Evolutionary conservation across 1,140 invertebrate species (phyloP).

Genomic region (Trialeurodes vaporariorum): DNA sequence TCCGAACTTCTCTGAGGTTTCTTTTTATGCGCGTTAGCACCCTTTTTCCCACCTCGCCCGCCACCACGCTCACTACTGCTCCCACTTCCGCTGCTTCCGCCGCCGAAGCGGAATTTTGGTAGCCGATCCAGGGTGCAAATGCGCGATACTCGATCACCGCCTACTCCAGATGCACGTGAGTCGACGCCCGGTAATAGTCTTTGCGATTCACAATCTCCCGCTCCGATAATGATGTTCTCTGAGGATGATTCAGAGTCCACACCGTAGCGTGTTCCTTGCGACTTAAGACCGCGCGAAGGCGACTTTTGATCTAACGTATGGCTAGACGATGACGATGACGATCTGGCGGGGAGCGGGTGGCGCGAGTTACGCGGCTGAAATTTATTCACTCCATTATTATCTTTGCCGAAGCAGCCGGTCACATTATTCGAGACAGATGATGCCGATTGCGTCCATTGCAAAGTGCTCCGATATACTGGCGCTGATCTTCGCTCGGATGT

Average conservation of each 20-base stretch:
- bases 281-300: no score
- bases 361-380: no score
- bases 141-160: slow-evolving; percentile 5
- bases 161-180: slow-evolving; percentile 5
- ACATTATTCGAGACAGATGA: slow-evolving; percentile 14
- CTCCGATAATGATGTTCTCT: no score
- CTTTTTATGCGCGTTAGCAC: slow-evolving; percentile 30
- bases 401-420: slow-evolving; percentile 20
- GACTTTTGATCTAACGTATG: no score
- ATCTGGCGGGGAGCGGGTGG: no score
- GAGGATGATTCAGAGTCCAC: no score
- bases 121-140: slow-evolving; percentile 48
- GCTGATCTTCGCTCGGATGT: slow-evolving; percentile 5
- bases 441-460: slow-evolving; percentile 21
- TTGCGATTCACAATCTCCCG: no score
- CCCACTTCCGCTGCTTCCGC: slow-evolving; percentile 32
- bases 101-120: slow-evolving; percentile 53
- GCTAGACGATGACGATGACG: no score
- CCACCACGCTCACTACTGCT: slow-evolving; percentile 24
- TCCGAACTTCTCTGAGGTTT: slow-evolving; percentile 39
- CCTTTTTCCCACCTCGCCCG: slow-evolving; percentile 25
- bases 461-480: slow-evolving; percentile 21
- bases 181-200: no score
- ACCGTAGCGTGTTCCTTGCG: no score
- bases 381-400: no score